Evolutionary conservation across 2,113 vertebrate genomes (phyloP), one percentile per base, ranked within the genome.

Genomic region (Tetraodon nigroviridis): DNA sequence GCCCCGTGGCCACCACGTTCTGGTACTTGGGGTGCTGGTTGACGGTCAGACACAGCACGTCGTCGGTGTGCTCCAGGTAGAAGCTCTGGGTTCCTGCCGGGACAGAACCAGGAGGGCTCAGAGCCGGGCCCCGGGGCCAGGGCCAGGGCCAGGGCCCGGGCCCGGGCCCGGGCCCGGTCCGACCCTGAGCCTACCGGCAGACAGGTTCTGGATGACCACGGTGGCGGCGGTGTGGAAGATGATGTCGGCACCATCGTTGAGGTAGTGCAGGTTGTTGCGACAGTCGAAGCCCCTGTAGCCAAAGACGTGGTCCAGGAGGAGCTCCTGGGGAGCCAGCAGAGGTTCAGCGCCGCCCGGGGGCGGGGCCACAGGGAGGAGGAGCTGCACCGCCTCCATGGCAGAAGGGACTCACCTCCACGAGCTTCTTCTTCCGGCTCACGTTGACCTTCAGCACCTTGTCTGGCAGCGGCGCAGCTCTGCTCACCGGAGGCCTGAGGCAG

Each of bases 11-110:
- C 66, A 98, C 94, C 75, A 98, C 57, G 18, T 98, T 98, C 57
- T 95, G 93, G 84, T 94, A 99, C 76, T 99, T 99, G 15, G 95
- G 97, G 63, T 99, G 97, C 63, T 98, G 97, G 69, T 99, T 99
- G 85, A 98, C 93, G 0, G 95, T 98, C 75, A 99, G 90, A 78
- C 96, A 98, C 27, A 99, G 93, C 81, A 99, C 97, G 87, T 98
- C 95, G 3, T 98, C 96, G 0, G 95, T 98, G 81, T 99, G 97
- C 65, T 99, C 96, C 86, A 98, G 87, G 87, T 99, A 99, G 90
- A 98, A 99, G 62, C 92, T 99, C 85, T 99, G 97, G 37, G 90
- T 93, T 53, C 97, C 97, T 99, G 82, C 72, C 5, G 46, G 84
- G 61, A 50, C 57, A 74, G 51, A 32, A 7, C 29, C 5, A 7